phyloP scores from a whole-genome alignment of 2,888 invertebrate species.

The Chirona hameri region DNA sequence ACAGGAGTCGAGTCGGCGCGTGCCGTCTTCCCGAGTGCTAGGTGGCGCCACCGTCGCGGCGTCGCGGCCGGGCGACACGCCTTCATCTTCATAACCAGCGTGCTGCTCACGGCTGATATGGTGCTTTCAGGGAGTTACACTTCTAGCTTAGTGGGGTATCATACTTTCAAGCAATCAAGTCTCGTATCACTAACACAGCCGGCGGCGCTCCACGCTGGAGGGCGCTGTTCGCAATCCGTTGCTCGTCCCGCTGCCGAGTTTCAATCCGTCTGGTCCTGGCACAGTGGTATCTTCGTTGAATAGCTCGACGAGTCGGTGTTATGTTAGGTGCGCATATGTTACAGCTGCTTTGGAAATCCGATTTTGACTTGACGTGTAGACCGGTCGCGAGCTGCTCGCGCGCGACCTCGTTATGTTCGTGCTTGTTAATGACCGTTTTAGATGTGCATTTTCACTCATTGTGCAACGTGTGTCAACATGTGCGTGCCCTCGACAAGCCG shows the following conservation, averaged over 20 bases:
- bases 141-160: constrained; percentile 12
- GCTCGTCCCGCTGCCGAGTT: neutral
- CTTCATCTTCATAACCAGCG: constrained; percentile 9
- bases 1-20: too few species aligned
- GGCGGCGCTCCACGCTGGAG: neutral
- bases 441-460: neutral
- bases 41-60: too few species aligned
- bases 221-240: neutral
- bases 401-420: neutral
- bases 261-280: neutral
- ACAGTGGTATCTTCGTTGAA: neutral
- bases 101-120: neutral
- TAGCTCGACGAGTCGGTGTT: neutral
- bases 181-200: constrained; percentile 2
- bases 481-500: neutral
- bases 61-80: neutral
- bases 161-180: constrained; percentile 7
- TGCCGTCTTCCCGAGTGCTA: too few species aligned
- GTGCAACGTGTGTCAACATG: neutral
- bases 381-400: neutral
- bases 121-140: constrained; percentile 24
- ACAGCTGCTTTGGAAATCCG: neutral
- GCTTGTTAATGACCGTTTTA: neutral
- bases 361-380: neutral
- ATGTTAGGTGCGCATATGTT: constrained; percentile 3